Evolutionary conservation across 2,888 invertebrate genomes (phyloP).

Genomic region (Gibbula magus): DNA sequence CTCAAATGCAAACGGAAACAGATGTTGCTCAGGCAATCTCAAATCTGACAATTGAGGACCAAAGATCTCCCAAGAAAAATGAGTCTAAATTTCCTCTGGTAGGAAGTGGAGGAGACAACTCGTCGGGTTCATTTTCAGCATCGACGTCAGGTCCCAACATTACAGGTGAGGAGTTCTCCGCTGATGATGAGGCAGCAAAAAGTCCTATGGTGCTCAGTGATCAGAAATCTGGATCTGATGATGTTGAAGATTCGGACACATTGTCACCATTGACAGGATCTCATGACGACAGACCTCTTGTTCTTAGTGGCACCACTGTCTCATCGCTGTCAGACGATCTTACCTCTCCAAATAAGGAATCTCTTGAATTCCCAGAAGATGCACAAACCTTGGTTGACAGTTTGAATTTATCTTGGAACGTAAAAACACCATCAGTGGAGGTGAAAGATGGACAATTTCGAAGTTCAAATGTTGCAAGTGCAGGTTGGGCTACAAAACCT

Average conservation of each 20-base stretch:
- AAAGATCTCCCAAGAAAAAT: not conserved
- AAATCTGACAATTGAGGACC: not conserved
- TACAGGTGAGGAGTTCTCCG: not conserved
- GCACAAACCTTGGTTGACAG: not conserved
- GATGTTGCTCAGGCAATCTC: not conserved
- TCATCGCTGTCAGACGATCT: constrained; percentile 4
- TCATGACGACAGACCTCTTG: not conserved
- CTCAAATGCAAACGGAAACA: not conserved
- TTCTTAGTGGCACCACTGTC: not conserved
- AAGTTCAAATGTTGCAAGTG: not conserved
- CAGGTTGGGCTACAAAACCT: not conserved
- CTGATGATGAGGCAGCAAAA: not conserved
- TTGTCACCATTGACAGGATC: not conserved
- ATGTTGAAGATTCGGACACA: not conserved
- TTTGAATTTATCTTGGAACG: not conserved
- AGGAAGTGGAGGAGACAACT: not conserved
- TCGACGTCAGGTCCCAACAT: not conserved
- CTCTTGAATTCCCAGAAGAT: constrained; percentile 6
- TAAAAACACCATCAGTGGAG: not conserved
- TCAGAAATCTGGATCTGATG: not conserved
- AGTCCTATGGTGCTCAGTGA: too few species aligned
- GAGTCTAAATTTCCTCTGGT: too few species aligned
- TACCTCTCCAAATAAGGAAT: constrained; percentile 11
- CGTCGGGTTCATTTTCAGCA: not conserved
- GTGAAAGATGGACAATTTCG: not conserved